Percentiles rank a stretch among this genome's conserved stretches.
These are phyloP conservation scores for Amphiprion clarkii DNA, from an alignment of 2,797 vertebrate species.

Conservation along the genomic window DNA sequence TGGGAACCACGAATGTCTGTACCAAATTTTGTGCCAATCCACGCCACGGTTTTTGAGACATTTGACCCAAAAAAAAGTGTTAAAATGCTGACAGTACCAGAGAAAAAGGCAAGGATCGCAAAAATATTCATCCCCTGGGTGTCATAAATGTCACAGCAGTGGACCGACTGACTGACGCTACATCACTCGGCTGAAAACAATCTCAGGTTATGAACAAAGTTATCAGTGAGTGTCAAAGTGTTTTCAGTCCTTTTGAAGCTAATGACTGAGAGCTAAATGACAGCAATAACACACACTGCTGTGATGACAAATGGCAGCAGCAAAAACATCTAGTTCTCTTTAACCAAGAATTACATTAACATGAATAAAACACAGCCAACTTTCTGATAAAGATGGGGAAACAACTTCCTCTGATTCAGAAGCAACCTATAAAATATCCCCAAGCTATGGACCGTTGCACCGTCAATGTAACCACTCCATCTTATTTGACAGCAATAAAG, in stretches of 20 bases:
- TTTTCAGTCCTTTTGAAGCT: slow-evolving; percentile 22
- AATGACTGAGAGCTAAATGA: slow-evolving; percentile 29
- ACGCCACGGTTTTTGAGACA: not conserved
- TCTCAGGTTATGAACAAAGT: not conserved
- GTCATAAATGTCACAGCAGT: not conserved
- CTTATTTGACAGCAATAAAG: slow-evolving; percentile 76
- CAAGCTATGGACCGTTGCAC: slow-evolving; percentile 64
- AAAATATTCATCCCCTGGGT: not conserved
- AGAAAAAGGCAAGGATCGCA: not conserved
- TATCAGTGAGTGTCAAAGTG: slow-evolving; percentile 12
- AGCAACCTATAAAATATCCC: slow-evolving; percentile 62
- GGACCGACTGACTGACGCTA: not conserved
- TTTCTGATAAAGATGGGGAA: slow-evolving; percentile 34
- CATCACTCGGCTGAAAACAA: not conserved
- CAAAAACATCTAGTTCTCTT: slow-evolving; percentile 1
- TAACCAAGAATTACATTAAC: slow-evolving; percentile 21
- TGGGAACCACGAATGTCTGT: not conserved
- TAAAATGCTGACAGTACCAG: not conserved
- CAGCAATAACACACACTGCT: slow-evolving; percentile 5
- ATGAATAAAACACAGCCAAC: slow-evolving; percentile 24
- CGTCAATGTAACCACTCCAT: slow-evolving; percentile 70
- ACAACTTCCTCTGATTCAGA: slow-evolving; percentile 49
- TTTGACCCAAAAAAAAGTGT: not conserved
- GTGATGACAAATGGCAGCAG: slow-evolving; percentile 34
- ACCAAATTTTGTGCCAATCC: not conserved